A percentile compares a stretch with the other conserved stretches of the same genome.
These are phyloP conservation scores for Leistus spinibarbis DNA, from an alignment of 2,888 invertebrate species.

Conservation along the genomic window DNA sequence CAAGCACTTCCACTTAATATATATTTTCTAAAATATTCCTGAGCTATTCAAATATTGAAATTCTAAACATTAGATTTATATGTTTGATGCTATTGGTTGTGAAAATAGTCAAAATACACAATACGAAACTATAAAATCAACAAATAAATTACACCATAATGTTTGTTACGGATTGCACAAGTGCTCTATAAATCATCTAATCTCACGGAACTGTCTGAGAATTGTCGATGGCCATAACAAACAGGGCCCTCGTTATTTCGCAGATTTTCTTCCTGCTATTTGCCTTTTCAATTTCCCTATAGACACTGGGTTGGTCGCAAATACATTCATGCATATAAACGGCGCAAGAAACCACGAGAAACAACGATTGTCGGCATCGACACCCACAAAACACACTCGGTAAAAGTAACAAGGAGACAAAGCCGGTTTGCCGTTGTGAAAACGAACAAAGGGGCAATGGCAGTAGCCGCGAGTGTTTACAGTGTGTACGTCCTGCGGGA, in stretches of 20 bases:
- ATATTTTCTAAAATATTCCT: not conserved
- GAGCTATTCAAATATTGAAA: not conserved
- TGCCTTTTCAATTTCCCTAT: not conserved
- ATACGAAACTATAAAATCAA: too few relatives aligned
- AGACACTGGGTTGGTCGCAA: not conserved
- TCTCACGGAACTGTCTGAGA: too few relatives aligned
- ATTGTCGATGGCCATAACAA: too few relatives aligned
- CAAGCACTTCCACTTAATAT: too few relatives aligned
- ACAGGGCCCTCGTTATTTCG: too few relatives aligned
- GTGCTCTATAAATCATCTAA: too few relatives aligned
- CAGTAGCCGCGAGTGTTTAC: not conserved
- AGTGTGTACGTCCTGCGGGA: not conserved
- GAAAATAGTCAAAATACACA: too few relatives aligned
- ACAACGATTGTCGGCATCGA: not conserved
- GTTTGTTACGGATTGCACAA: too few relatives aligned
- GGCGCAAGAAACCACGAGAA: not conserved
- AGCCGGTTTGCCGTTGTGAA: not conserved
- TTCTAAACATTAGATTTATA: too few relatives aligned
- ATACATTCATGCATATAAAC: not conserved
- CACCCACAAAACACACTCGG: not conserved
- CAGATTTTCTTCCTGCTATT: not conserved
- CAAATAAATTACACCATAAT: too few relatives aligned
- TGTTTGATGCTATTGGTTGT: too few relatives aligned
- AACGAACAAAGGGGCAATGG: not conserved
- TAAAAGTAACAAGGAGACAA: not conserved